Conservation (phyloP, 2,797 vertebrate species). For the Limosa lapponica region DNA sequence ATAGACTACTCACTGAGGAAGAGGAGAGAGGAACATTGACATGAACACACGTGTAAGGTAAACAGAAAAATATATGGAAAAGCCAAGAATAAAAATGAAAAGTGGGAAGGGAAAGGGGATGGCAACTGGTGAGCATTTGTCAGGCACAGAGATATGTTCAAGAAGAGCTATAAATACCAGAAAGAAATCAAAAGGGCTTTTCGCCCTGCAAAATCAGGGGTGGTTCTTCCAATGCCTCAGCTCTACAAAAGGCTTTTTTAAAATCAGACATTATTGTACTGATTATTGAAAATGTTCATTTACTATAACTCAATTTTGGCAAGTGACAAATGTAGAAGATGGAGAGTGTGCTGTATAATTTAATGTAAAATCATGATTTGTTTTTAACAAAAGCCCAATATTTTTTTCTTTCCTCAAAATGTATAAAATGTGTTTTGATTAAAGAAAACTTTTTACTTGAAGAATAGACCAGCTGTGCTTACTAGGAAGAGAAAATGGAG, state of each 20-base stretch:
- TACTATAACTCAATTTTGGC: conserved; percentile 63
- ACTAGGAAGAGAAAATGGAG: conserved; percentile 10
- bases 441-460: conserved; percentile 31
- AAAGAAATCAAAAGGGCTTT: conserved; percentile 41
- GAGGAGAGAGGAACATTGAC: background rate
- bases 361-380: conserved; percentile 38
- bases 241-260: conserved; percentile 35
- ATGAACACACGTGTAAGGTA: background rate
- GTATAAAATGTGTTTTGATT: conserved; percentile 50
- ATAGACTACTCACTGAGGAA: background rate
- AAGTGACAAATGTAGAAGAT: conserved; percentile 35
- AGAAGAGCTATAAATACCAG: conserved; percentile 51
- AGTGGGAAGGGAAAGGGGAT: background rate
- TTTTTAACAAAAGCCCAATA: conserved; percentile 44
- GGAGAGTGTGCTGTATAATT: conserved; percentile 30
- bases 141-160: background rate
- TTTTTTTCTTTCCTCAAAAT: conserved; percentile 26
- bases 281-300: conserved; percentile 61
- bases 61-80: background rate
- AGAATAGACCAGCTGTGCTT: conserved; percentile 67
- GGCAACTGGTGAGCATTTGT: background rate
- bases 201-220: background rate
- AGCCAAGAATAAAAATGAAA: background rate
- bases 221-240: background rate
- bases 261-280: conserved; percentile 65